Evolutionary conservation across 1,140 invertebrate species (phyloP).

Genomic region (Spodoptera frugiperda): DNA sequence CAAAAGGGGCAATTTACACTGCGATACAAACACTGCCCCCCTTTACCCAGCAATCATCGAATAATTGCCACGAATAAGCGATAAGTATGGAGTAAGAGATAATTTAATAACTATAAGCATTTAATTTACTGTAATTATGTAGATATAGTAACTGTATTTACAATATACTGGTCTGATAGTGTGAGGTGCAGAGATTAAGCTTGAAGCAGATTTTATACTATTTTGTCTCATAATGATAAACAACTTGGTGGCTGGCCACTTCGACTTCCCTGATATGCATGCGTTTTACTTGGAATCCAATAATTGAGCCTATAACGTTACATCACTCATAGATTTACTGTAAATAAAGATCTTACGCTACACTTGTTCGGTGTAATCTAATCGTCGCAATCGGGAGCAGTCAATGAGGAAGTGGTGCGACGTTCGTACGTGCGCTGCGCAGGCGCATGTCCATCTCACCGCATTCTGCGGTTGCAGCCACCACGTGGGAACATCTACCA

Average conservation of each 20-base stretch:
- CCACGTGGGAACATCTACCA: conserved; percentile 31
- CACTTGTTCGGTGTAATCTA: conserved; percentile 38
- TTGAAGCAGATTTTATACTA: neutral
- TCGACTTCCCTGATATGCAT: neutral
- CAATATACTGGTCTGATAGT: neutral
- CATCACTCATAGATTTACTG: conserved; percentile 17
- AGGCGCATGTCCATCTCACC: conserved; percentile 16
- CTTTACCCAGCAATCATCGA: conserved; percentile 23
- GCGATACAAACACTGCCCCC: conserved; percentile 17
- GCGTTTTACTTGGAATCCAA: neutral
- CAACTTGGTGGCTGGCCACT: no score
- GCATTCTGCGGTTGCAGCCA: conserved; percentile 8
- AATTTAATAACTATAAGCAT: conserved; percentile 42
- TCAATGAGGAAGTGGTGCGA: conserved; percentile 58
- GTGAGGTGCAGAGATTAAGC: neutral
- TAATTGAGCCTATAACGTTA: conserved; percentile 31
- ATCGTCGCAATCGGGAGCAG: conserved; percentile 53
- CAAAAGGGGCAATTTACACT: conserved; percentile 52
- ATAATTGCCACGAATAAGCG: conserved; percentile 25
- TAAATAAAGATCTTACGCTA: conserved; percentile 22
- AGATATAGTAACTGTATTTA: conserved; percentile 30
- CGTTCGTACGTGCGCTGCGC: conserved; percentile 30
- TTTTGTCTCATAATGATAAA: no score
- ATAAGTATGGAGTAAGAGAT: conserved; percentile 21
- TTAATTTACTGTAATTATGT: conserved; percentile 37